These are phyloP conservation scores for Thamnophis elegans DNA, from an alignment of 2,797 vertebrate species.

Conservation along the genomic window DNA sequence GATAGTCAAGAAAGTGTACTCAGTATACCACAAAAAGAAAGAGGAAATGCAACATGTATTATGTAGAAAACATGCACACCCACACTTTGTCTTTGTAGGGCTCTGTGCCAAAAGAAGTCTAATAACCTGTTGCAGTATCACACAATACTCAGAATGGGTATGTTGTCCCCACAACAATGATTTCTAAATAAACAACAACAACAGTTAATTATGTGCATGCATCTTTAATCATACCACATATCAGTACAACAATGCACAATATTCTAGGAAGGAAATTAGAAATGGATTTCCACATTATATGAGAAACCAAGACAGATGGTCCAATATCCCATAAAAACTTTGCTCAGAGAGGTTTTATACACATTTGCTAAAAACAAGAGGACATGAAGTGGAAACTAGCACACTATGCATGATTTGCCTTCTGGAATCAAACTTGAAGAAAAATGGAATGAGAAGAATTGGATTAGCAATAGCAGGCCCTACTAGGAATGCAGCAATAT, in stretches of 20 bases:
- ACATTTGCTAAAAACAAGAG: not conserved
- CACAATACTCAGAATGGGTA: not conserved
- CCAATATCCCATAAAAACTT: not conserved
- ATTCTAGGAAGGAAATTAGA: not conserved
- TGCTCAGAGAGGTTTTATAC: not conserved
- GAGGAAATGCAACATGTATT: not conserved
- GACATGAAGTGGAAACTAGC: not conserved
- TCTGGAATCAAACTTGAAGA: not conserved
- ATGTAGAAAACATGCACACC: not conserved
- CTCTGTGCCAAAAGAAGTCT: not conserved
- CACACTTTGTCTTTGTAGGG: not conserved
- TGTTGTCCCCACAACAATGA: not conserved
- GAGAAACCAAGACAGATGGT: not conserved
- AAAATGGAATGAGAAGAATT: not conserved
- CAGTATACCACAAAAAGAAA: conserved; percentile 15
- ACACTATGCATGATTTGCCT: not conserved
- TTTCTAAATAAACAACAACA: not conserved
- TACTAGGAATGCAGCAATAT: not conserved
- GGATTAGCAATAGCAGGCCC: not conserved
- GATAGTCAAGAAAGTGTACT: not conserved
- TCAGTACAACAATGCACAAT: not conserved
- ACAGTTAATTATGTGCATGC: not conserved
- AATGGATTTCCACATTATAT: not conserved
- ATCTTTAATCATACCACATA: not conserved
- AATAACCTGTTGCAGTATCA: conserved; percentile 9